Base-by-base conservation (phyloP, 2,888 invertebrate genomes). In the Nomada lathburiana region DNA sequence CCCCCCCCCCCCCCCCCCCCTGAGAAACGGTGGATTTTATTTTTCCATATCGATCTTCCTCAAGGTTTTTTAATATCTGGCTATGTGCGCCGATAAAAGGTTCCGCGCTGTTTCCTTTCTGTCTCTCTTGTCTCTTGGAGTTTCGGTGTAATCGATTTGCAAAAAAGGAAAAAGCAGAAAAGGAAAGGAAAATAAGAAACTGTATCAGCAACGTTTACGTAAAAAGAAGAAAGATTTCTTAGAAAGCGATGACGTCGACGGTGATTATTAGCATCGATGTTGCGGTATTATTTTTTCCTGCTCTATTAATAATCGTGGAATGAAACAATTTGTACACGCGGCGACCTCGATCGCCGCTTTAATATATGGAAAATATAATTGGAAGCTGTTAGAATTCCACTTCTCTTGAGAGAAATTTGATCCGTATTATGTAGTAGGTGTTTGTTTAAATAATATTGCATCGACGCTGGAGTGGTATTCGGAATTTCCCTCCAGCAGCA, bases 11-110 rank as follows among this genome's bases (percentile, higher is more conserved):
- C 62, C 44, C 59, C 62, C 44, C 59, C 62, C 29, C 68, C 23
- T 53, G 63, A 71, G 74, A 72, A 82, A 83, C 53, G 60, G 52
- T 52, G 65, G 73, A 83, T 77, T 77, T 77, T 74, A 82, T 72
- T 69, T 69, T 76, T 69, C 81, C 77, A 60, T 72, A 76, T 82
- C 83, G 76, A 77, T 83, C 73, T 70, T 36, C 23, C 10, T 23
- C 26, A 26, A 36, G 26, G 26, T 52, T 52, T 70, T 55, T 50
- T 47, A 55, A 18, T 36, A 3, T 4, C 18, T 50, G 11, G 16
- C 42, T 18, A 11, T 50, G 47, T 4, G 20, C 55, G 13, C 10
- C 26, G 20, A n/a, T 42, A 20, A 76, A 70, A 23, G 70, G 11
- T 55, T 44, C 50, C 44, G 20, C 57, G 23, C 13, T 36, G 42